phyloP scores from a whole-genome alignment of 1,140 invertebrate species.

The Maniola jurtina region DNA sequence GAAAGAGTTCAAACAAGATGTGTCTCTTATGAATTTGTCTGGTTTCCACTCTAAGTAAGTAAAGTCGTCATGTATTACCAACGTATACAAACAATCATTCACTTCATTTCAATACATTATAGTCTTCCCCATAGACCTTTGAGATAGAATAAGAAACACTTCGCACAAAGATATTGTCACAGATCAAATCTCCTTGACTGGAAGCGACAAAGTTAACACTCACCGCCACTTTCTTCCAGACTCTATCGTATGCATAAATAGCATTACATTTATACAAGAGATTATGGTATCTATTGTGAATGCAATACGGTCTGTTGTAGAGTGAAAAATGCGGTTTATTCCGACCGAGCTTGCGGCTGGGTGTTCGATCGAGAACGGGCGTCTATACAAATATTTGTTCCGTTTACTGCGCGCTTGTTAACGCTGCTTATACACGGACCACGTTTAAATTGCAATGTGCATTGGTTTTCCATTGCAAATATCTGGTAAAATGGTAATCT shows the following conservation, averaged over 20 bases:
- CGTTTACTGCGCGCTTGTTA: constrained; percentile 57
- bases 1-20: no score
- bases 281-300: constrained; percentile 28
- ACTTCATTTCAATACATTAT: no score
- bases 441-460: constrained; percentile 3
- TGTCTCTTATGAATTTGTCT: no score
- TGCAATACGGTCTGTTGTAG: constrained; percentile 31
- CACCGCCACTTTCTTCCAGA: constrained; percentile 26
- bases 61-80: no score
- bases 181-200: constrained; percentile 23
- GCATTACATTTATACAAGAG: constrained; percentile 16
- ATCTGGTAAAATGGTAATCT: no score
- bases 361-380: constrained; percentile 31
- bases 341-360: constrained; percentile 13
- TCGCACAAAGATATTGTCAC: constrained; percentile 25
- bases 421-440: constrained; percentile 1
- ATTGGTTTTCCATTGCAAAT: not conserved
- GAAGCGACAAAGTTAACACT: constrained; percentile 35
- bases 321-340: constrained; percentile 10
- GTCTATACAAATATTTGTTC: constrained; percentile 57
- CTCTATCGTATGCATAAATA: constrained; percentile 29
- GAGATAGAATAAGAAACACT: not conserved
- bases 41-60: no score
- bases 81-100: no score
- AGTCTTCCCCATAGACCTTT: no score